A percentile compares a stretch with the other conserved stretches of the same genome.
Conservation (phyloP, 1,140 invertebrate species). For the Platyscapa corneri region DNA sequence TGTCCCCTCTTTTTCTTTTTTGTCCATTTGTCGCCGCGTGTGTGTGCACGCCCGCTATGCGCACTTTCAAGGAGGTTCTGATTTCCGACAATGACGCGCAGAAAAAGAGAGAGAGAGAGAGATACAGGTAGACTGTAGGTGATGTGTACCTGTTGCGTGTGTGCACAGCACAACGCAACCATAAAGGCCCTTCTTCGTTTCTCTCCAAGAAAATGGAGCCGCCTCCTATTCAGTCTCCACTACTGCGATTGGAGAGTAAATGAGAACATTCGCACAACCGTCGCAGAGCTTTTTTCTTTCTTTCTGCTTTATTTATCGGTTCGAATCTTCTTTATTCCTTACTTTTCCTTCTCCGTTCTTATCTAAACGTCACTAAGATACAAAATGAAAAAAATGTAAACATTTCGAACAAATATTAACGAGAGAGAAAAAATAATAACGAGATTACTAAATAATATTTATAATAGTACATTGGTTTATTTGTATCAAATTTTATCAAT, state of each 20-base stretch:
- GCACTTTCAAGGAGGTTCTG: background rate
- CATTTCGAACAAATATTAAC: too few relatives aligned
- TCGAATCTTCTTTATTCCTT: conserved; percentile 11
- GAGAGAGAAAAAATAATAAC: too few relatives aligned
- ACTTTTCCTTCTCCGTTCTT: background rate
- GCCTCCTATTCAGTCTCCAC: background rate
- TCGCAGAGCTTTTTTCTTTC: conserved; percentile 28
- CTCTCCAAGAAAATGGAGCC: background rate
- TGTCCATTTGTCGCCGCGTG: background rate
- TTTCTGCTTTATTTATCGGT: conserved; percentile 24
- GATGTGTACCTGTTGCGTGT: conserved; percentile 42
- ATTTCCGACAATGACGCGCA: conserved; percentile 14
- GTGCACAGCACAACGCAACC: background rate
- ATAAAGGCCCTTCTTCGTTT: background rate
- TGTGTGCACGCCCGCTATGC: background rate
- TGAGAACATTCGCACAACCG: conserved; percentile 41
- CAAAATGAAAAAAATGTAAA: background rate
- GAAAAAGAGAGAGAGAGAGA: background rate
- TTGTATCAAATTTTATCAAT: too few relatives aligned
- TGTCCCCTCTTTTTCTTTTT: background rate
- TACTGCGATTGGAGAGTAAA: background rate
- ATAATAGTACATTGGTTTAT: too few relatives aligned
- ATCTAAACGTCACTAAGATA: background rate
- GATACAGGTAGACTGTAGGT: conserved; percentile 36
- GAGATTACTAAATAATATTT: too few relatives aligned